phyloP scores from a whole-genome alignment of 92 coral and sea anemone genomes.

The Paragorgia papillata region DNA sequence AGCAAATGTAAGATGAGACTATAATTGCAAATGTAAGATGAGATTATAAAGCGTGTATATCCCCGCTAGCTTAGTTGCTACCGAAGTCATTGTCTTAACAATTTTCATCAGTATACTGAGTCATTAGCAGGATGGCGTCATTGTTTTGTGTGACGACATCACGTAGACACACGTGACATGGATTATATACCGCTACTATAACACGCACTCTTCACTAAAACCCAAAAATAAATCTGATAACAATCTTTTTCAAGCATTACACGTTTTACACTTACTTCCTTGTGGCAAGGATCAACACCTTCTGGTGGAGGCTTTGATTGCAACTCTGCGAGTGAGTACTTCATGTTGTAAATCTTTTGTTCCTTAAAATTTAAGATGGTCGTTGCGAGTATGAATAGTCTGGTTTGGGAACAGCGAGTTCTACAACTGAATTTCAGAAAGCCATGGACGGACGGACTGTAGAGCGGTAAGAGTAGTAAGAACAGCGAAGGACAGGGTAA shows the following conservation, averaged over 20 bases:
- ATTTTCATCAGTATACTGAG: too few relatives aligned
- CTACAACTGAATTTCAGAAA: neutral
- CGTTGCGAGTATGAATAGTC: neutral
- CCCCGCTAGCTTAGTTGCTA: too few relatives aligned
- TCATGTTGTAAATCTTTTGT: constrained; percentile 11
- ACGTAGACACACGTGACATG: too few relatives aligned
- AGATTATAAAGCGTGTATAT: too few relatives aligned
- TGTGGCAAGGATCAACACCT: constrained; percentile 62
- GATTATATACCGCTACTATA: too few relatives aligned
- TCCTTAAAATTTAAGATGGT: constrained; percentile 8
- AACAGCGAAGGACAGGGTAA: neutral
- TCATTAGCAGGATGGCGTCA: too few relatives aligned
- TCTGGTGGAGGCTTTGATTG: constrained; percentile 59
- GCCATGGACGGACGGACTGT: neutral
- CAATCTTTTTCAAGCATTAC: too few relatives aligned
- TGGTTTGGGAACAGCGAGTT: neutral
- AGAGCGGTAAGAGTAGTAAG: neutral
- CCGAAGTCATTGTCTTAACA: too few relatives aligned
- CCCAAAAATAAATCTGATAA: too few relatives aligned
- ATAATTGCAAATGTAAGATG: too few relatives aligned
- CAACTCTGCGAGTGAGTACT: constrained; percentile 34
- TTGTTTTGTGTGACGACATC: too few relatives aligned
- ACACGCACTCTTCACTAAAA: too few relatives aligned
- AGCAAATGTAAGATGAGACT: neutral
- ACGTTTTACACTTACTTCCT: constrained; percentile 72